phyloP scores from a whole-genome alignment of 1,140 invertebrate genomes.

The Stegodyphus dumicola region DNA sequence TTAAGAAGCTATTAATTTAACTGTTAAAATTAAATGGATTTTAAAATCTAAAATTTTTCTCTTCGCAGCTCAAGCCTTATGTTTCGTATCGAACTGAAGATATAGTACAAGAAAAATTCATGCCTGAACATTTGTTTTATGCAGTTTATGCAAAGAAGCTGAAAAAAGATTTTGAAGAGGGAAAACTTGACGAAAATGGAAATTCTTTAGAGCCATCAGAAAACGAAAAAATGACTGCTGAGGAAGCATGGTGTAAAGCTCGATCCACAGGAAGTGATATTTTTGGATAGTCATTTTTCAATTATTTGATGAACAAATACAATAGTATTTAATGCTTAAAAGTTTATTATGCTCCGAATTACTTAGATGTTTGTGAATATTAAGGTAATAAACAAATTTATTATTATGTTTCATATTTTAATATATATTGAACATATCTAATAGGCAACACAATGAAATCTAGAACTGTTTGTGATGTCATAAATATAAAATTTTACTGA shows the following conservation, averaged over 20 bases:
- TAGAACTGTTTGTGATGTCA: too few species aligned
- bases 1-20: neutral
- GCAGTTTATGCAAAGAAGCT: conserved; percentile 86
- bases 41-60: conserved; percentile 3
- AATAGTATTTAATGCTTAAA: too few species aligned
- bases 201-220: conserved; percentile 77
- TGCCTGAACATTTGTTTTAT: conserved; percentile 85
- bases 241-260: conserved; percentile 78
- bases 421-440: too few species aligned
- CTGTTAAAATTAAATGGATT: neutral
- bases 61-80: conserved; percentile 85
- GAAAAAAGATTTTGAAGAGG: conserved; percentile 78
- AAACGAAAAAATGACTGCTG: conserved; percentile 77
- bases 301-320: neutral
- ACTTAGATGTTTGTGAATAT: too few species aligned
- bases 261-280: conserved; percentile 82
- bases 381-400: too few species aligned
- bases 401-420: too few species aligned
- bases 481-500: too few species aligned
- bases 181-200: conserved; percentile 78
- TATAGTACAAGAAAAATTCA: conserved; percentile 82
- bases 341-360: too few species aligned
- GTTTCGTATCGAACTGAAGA: conserved; percentile 86
- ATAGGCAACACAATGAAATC: too few species aligned
- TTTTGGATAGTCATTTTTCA: conserved; percentile 69